phyloP scores from a whole-genome alignment of 2,797 vertebrate species.

The Oreochromis grahami region DNA sequence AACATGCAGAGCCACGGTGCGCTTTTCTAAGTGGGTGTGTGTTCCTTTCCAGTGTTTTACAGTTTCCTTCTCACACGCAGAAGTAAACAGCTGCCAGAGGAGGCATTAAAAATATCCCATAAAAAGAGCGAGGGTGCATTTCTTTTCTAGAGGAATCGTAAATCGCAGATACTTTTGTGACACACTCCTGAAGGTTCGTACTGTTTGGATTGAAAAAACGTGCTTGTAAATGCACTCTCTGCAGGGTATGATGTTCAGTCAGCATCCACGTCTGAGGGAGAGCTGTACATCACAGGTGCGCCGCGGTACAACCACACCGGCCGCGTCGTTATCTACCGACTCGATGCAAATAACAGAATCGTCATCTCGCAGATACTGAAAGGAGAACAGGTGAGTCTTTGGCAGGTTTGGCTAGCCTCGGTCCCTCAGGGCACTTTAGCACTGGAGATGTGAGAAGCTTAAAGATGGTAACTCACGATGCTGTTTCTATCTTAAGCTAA shows the following conservation, averaged over 20 bases:
- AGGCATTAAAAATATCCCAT: constrained; percentile 27
- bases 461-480: neutral
- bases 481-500: neutral
- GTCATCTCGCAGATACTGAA: constrained; percentile 82
- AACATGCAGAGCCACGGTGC: neutral
- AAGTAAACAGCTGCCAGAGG: constrained; percentile 21
- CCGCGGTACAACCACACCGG: constrained; percentile 95
- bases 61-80: constrained; percentile 5
- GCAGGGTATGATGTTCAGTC: constrained; percentile 93
- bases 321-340: constrained; percentile 87
- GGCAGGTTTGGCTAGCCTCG: neutral
- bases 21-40: neutral
- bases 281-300: constrained; percentile 89
- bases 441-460: neutral
- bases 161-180: neutral
- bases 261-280: constrained; percentile 75
- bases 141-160: neutral
- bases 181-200: neutral
- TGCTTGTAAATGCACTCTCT: neutral
- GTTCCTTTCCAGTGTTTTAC: constrained; percentile 34
- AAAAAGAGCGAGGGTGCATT: neutral
- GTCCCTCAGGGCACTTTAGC: neutral
- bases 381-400: constrained; percentile 86
- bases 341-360: constrained; percentile 65
- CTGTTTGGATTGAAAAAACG: neutral